Percentiles rank a stretch among this genome's conserved stretches.
phyloP scores from a whole-genome alignment of 2,113 vertebrate genomes.

The Corvus hawaiiensis region DNA sequence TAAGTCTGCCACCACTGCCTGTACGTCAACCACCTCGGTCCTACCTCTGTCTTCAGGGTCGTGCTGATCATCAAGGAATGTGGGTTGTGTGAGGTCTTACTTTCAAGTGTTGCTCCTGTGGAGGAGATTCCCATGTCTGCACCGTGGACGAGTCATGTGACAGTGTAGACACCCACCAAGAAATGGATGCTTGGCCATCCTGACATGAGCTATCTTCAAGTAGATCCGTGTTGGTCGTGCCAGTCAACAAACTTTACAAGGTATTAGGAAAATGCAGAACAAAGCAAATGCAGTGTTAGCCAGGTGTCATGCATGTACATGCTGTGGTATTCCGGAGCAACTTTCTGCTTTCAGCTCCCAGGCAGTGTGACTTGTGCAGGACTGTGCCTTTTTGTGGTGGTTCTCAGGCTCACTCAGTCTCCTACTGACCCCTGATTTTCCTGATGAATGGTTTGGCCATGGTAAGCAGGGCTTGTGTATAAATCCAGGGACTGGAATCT shows the following conservation, averaged over 20 bases:
- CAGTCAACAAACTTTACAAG: not conserved
- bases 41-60: not conserved
- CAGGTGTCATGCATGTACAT: rapidly evolving
- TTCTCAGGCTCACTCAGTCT: not conserved
- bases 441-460: not conserved
- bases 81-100: not conserved
- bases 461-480: not conserved
- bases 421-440: not conserved
- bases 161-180: not conserved
- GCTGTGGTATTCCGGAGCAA: not conserved
- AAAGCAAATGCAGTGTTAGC: not conserved
- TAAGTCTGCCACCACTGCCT: not conserved
- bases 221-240: not conserved
- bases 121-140: not conserved
- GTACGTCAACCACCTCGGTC: not conserved
- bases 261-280: not conserved
- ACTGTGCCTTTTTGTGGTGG: not conserved
- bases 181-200: not conserved
- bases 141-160: not conserved
- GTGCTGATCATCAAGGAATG: not conserved
- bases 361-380: not conserved
- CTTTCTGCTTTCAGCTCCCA: not conserved
- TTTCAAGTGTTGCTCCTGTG: not conserved
- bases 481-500: not conserved
- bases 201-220: not conserved